Evolutionary conservation across 2,113 vertebrate genomes (phyloP).

Genomic region (Passer domesticus): DNA sequence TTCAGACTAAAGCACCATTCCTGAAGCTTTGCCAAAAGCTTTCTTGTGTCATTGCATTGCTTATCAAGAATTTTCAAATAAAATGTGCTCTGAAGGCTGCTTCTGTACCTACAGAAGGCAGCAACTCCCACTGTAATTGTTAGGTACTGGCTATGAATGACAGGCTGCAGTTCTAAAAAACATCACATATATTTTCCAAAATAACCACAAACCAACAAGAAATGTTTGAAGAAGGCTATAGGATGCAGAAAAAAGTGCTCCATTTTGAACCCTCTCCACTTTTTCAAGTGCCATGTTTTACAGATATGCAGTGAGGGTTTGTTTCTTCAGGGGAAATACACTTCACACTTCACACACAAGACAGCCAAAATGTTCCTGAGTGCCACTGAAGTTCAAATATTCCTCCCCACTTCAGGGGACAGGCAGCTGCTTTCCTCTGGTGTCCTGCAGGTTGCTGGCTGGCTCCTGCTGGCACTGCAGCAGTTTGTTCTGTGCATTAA

Average conservation of each 20-base stretch:
- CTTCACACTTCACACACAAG: background rate
- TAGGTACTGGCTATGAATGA: background rate
- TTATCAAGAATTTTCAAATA: background rate
- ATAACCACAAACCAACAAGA: background rate
- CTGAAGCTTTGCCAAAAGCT: conserved; percentile 12
- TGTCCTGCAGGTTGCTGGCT: background rate
- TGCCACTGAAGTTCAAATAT: background rate
- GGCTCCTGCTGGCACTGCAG: background rate
- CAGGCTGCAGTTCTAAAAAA: background rate
- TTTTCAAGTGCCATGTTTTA: background rate
- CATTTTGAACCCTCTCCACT: background rate
- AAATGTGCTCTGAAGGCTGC: background rate
- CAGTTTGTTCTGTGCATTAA: background rate
- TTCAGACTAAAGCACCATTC: background rate
- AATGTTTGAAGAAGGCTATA: background rate
- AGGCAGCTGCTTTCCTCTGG: background rate
- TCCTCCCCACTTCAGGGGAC: fast-evolving
- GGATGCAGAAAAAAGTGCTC: background rate
- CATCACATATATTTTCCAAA: background rate
- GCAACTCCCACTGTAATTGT: background rate
- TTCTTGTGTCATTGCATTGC: background rate
- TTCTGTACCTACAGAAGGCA: background rate
- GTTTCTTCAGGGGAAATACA: background rate
- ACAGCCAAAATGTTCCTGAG: background rate
- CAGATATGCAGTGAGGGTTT: background rate